A percentile compares a stretch with the other conserved stretches of the same genome.
These are phyloP conservation scores for Nemopilema nomurai DNA, from an alignment of 30 jellyfish, hydroid and myxozoan genomes.

Conservation along the genomic window DNA sequence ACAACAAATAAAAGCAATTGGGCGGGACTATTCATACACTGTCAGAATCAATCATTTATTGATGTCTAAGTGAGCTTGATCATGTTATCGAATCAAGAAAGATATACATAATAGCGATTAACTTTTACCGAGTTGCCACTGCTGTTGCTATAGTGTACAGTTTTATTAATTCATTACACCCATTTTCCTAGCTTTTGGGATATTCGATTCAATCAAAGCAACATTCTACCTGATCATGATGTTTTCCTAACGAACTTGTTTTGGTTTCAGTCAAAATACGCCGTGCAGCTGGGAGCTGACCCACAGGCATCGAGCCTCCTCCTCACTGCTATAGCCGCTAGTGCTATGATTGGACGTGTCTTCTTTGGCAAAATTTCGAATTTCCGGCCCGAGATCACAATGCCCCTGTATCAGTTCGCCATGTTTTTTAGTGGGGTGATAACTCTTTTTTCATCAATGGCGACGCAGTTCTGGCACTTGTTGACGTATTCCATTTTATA, in stretches of 20 bases:
- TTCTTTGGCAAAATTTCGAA: constrained; percentile 78
- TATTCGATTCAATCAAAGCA: too few species aligned
- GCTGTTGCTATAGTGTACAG: too few species aligned
- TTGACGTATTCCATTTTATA: constrained; percentile 71
- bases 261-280: constrained; percentile 70
- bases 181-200: too few species aligned
- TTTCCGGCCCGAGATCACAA: constrained; percentile 41
- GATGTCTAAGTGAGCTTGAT: too few species aligned
- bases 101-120: too few species aligned
- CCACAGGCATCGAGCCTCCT: constrained; percentile 69
- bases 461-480: constrained; percentile 75
- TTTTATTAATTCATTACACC: too few species aligned
- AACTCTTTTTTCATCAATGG: constrained; percentile 61
- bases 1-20: too few species aligned
- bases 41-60: too few species aligned
- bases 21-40: too few species aligned
- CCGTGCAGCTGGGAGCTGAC: constrained; percentile 73
- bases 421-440: constrained; percentile 82
- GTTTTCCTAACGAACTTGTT: not conserved
- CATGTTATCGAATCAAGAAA: too few species aligned
- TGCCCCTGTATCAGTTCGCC: constrained; percentile 71
- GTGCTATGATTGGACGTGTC: constrained; percentile 82
- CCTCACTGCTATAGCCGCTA: constrained; percentile 67
- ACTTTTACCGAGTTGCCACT: too few species aligned
- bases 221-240: not conserved